Evolutionary conservation across 2,888 invertebrate species (phyloP), one percentile per base, ranked within the genome.

Genomic region (Cryptocephalus moraei): DNA sequence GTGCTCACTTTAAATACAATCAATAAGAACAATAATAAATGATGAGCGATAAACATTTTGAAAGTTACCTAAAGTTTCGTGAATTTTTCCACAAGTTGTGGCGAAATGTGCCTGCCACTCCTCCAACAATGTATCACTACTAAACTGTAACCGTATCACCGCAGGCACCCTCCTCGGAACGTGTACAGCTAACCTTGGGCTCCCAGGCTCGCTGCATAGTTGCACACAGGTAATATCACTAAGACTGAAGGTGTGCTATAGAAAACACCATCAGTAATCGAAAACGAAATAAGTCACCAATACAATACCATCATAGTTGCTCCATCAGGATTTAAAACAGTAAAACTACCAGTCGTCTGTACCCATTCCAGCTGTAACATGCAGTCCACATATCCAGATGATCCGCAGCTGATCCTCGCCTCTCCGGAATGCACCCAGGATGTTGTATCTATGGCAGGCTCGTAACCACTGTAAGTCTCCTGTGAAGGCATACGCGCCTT

Each of bases 361-460:
- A 89, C 82, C 87, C 90, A 89, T 69, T 89, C 90, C 47, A 91
- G 69, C 62, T 90, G 88, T 44, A 91, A 73, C 49, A 85, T 75
- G 62, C 88, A 87, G 59, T 90, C 89, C 58, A 86, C 83, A 64
- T 78, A 81, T 12, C 34, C 33, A 6, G 33, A 9, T 11, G 57
- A 47, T 33, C 61, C 61, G 47, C 65, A 57, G 54, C 62, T 63
- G 22, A 67, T 62, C 60, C 86, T 79, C 1, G 86, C 84, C 69
- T 90, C 86, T 39, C 87, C 88, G 49, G 83, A 83, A 62, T 91
- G 86, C 0, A 87, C 79, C 90, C 91, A 92, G 0, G 90, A 90
- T 14, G 85, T 83, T 62, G 85, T 83, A 70, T 91, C 90, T 44
- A 91, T 78, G 31, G 91, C 91, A 61, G 82, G 77, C 59, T 86